Conservation (phyloP, 2,888 invertebrate genomes). For the Thymelicus sylvestris region DNA sequence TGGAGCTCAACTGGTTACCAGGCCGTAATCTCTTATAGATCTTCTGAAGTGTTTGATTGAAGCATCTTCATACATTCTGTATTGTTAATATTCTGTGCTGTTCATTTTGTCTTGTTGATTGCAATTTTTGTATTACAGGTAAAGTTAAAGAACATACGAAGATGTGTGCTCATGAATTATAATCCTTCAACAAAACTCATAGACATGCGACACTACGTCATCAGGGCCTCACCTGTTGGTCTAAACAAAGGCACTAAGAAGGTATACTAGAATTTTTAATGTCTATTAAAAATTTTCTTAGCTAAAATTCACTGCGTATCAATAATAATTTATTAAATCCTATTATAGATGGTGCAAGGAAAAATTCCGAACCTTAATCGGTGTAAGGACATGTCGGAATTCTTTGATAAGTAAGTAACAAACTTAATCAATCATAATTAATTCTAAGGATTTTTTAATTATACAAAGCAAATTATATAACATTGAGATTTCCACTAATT, state of each 20-base stretch:
- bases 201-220: constrained; percentile 97
- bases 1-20: no score
- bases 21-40: no score
- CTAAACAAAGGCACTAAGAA: constrained; percentile 96
- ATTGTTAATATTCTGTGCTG: no score
- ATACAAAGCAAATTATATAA: no score
- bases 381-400: constrained; percentile 94
- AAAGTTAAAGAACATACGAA: constrained; percentile 92
- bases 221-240: constrained; percentile 95
- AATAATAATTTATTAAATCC: background rate
- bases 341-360: constrained; percentile 89
- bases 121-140: constrained; percentile 82
- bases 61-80: no score
- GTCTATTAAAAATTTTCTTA: no score
- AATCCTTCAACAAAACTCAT: constrained; percentile 92
- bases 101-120: no score
- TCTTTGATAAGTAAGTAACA: constrained; percentile 90
- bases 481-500: no score
- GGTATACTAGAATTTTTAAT: constrained; percentile 50
- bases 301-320: background rate
- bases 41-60: no score
- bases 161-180: constrained; percentile 96
- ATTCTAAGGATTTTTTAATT: no score
- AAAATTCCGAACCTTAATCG: constrained; percentile 95
- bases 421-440: no score